phyloP scores from a whole-genome alignment of 53 echinoderm and acorn worm species.

The Actinopyga echinites region DNA sequence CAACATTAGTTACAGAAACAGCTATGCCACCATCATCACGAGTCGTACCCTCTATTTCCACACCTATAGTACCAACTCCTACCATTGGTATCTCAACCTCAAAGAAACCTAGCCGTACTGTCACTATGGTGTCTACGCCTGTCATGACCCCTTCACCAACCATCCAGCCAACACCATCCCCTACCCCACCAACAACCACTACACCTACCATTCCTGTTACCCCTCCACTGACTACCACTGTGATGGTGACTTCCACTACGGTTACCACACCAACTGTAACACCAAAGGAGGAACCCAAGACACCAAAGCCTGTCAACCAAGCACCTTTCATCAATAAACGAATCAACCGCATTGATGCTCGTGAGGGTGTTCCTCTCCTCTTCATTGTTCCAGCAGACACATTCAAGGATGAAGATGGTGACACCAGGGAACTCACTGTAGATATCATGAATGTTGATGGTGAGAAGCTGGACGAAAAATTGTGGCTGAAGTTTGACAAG shows the following conservation, averaged over 20 bases:
- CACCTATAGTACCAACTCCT: slow-evolving; percentile 58
- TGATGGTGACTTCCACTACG: background rate
- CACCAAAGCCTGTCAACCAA: slow-evolving; percentile 31
- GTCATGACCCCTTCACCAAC: slow-evolving; percentile 58
- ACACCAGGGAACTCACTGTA: slow-evolving; percentile 71
- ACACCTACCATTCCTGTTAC: slow-evolving; percentile 58
- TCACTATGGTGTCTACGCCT: slow-evolving; percentile 71
- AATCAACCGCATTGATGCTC: slow-evolving; percentile 64
- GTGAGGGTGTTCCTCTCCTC: slow-evolving; percentile 61
- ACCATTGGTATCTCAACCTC: slow-evolving; percentile 48
- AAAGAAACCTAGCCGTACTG: slow-evolving; percentile 46
- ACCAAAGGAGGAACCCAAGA: slow-evolving; percentile 22
- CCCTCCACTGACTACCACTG: slow-evolving; percentile 66
- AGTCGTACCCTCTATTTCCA: slow-evolving; percentile 57
- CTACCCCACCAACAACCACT: slow-evolving; percentile 46
- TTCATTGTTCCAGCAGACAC: slow-evolving; percentile 74
- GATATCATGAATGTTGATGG: slow-evolving; percentile 54
- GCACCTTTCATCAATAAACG: slow-evolving; percentile 25
- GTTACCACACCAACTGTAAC: slow-evolving; percentile 30
- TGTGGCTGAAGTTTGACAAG: slow-evolving; percentile 90
- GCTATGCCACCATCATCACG: slow-evolving; percentile 61
- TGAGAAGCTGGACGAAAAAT: slow-evolving; percentile 45
- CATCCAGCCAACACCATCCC: slow-evolving; percentile 37
- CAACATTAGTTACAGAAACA: slow-evolving; percentile 57
- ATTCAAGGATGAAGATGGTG: slow-evolving; percentile 92